phyloP scores from a whole-genome alignment of 2,888 invertebrate species.

The Caenorhabditis virilis region DNA sequence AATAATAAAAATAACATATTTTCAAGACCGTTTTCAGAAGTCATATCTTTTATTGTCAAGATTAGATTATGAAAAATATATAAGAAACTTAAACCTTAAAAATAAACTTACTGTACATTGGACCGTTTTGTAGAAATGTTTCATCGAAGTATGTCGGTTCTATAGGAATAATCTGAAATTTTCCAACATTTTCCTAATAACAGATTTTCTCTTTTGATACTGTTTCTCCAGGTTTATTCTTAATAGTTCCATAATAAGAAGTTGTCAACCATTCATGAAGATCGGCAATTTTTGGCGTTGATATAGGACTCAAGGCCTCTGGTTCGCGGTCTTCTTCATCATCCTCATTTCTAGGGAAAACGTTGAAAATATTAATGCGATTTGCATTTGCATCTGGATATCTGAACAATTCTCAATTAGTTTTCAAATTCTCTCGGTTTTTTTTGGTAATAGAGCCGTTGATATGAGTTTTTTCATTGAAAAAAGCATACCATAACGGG shows the following conservation, averaged over 20 bases:
- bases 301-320: neutral
- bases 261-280: conserved; percentile 32
- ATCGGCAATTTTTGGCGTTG: conserved; percentile 4
- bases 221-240: conserved; percentile 9
- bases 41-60: no score
- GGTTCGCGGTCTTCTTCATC: neutral
- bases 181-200: neutral
- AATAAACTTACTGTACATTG: neutral
- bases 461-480: no score
- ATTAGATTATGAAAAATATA: no score
- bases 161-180: conserved; percentile 11
- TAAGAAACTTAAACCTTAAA: neutral
- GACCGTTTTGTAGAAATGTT: neutral
- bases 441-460: no score
- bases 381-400: neutral
- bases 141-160: conserved; percentile 1
- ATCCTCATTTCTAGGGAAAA: neutral
- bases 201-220: no score
- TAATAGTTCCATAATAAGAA: conserved; percentile 27
- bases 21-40: neutral
- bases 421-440: no score
- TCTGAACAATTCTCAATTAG: no score
- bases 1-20: neutral
- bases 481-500: no score
- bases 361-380: neutral